phyloP scores from a whole-genome alignment of 2,113 vertebrate genomes.

The Aphyosemion australe region DNA sequence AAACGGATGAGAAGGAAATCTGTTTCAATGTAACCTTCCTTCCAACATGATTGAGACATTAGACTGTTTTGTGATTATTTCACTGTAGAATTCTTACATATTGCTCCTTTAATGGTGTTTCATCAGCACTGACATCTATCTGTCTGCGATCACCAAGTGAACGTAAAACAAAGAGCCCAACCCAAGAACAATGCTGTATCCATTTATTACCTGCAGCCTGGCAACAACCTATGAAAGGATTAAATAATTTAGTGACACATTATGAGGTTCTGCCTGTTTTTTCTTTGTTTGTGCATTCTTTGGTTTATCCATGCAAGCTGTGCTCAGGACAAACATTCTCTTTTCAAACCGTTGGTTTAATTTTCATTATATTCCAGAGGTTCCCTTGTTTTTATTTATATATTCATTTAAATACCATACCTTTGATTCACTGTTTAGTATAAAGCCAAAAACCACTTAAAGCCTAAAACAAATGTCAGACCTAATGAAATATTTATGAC shows the following conservation, averaged over 20 bases:
- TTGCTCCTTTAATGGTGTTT: background rate
- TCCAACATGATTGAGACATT: too few relatives aligned
- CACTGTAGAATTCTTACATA: too few relatives aligned
- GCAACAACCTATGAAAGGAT: background rate
- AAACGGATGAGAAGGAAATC: too few relatives aligned
- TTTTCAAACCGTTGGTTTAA: background rate
- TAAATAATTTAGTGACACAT: background rate
- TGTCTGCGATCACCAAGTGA: background rate
- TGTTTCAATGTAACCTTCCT: too few relatives aligned
- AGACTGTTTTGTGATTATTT: too few relatives aligned
- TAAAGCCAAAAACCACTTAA: slow-evolving; percentile 5
- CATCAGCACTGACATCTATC: background rate
- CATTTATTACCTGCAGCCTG: background rate
- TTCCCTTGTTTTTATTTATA: slow-evolving; percentile 2
- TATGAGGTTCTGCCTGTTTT: background rate
- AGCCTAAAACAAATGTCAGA: slow-evolving; percentile 21
- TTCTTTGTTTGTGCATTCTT: background rate
- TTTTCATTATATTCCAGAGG: background rate
- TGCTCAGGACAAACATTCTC: background rate
- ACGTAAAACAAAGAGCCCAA: background rate
- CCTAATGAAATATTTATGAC: slow-evolving; percentile 53
- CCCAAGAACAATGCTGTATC: background rate
- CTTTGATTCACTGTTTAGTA: background rate
- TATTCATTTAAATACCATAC: background rate
- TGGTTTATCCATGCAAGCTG: background rate